Evolutionary conservation across 2,888 invertebrate species (phyloP).

Genomic region (Chaetogeoica ovagalla): DNA sequence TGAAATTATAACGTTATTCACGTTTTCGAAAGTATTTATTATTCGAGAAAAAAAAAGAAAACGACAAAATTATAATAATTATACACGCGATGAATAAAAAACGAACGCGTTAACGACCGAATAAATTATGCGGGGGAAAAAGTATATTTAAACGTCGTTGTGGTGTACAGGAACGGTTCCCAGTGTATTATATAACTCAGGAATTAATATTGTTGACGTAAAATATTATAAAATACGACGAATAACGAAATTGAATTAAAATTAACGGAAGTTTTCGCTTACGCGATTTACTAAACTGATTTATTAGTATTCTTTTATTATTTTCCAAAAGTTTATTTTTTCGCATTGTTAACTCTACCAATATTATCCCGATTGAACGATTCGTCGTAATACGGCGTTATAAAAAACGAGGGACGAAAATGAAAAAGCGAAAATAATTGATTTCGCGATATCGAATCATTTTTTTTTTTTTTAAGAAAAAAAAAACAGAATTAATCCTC

Average conservation of each 20-base stretch:
- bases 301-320: not conserved
- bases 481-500: too few relatives aligned
- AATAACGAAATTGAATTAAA: constrained; percentile 26
- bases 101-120: not conserved
- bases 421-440: too few relatives aligned
- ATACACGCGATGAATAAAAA: not conserved
- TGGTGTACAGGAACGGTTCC: not conserved
- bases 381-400: too few relatives aligned
- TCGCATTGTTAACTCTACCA: not conserved
- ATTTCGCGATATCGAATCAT: too few relatives aligned
- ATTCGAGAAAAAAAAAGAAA: not conserved
- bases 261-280: constrained; percentile 16
- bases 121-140: constrained; percentile 11
- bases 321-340: constrained; percentile 27
- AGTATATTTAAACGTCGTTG: constrained; percentile 2
- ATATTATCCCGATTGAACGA: too few relatives aligned
- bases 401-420: too few relatives aligned
- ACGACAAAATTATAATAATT: not conserved
- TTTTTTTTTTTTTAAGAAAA: too few relatives aligned
- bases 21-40: not conserved
- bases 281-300: constrained; percentile 5
- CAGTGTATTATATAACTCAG: not conserved
- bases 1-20: not conserved
- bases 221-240: constrained; percentile 16
- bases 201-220: constrained; percentile 36